Evolutionary conservation across 2,888 invertebrate genomes (phyloP).

Genomic region (Xanthostigma xanthostigma): DNA sequence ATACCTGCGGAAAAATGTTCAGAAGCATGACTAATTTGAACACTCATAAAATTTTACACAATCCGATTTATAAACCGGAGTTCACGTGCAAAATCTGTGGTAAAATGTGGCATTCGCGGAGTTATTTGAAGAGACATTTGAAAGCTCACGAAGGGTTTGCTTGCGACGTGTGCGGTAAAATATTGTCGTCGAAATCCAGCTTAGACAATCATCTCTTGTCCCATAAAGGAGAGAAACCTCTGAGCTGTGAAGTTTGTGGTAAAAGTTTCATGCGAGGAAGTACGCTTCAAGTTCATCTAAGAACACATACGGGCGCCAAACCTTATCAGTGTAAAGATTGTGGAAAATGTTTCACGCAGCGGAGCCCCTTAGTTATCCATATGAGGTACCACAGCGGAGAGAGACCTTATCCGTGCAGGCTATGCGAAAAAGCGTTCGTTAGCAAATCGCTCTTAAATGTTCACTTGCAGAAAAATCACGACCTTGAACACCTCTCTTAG

Average conservation of each 20-base stretch:
- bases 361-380: constrained; percentile 32
- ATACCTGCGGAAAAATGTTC: constrained; percentile 33
- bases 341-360: constrained; percentile 31
- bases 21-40: constrained; percentile 31
- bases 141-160: constrained; percentile 21
- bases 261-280: constrained; percentile 32
- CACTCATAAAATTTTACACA: constrained; percentile 10
- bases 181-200: constrained; percentile 28
- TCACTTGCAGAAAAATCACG: constrained; percentile 5
- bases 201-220: constrained; percentile 30
- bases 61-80: constrained; percentile 5
- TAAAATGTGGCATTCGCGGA: constrained; percentile 9
- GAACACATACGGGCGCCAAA: constrained; percentile 33
- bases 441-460: constrained; percentile 4
- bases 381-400: constrained; percentile 18
- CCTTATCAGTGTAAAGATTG: constrained; percentile 33
- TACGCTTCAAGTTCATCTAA: constrained; percentile 29
- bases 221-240: constrained; percentile 32
- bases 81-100: constrained; percentile 13
- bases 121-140: not conserved
- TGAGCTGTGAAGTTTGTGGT: constrained; percentile 31
- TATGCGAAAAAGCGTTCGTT: constrained; percentile 27
- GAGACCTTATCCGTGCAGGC: constrained; percentile 32
- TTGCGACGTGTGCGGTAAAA: constrained; percentile 32
- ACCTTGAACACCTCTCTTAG: not conserved